A percentile compares a stretch with the other conserved stretches of the same genome.
Evolutionary conservation across 2,113 vertebrate genomes (phyloP).

Genomic region (Irena cyanogastra): DNA sequence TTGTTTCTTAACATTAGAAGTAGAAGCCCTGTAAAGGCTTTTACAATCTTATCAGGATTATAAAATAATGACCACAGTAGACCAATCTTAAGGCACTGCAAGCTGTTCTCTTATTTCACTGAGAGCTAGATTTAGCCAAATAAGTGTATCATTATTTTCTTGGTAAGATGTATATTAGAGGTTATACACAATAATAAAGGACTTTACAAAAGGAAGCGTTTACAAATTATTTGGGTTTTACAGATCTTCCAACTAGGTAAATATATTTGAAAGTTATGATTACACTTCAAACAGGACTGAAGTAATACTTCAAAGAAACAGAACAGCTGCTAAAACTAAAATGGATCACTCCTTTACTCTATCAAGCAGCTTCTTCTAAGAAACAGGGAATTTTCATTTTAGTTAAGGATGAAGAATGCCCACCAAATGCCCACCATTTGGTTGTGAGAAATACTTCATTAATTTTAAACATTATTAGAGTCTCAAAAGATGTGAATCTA

Average conservation of each 20-base stretch:
- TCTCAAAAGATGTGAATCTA: neutral
- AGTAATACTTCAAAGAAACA: neutral
- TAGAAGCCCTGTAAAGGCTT: neutral
- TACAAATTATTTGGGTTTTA: neutral
- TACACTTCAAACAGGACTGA: neutral
- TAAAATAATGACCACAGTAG: neutral
- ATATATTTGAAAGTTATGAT: neutral
- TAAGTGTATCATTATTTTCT: neutral
- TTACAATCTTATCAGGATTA: neutral
- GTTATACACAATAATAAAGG: neutral
- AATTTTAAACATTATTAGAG: neutral
- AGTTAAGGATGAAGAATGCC: fast-evolving
- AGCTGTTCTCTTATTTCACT: neutral
- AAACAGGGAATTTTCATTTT: neutral
- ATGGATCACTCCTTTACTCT: neutral
- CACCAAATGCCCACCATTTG: neutral
- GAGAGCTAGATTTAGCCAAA: neutral
- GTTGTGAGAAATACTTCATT: neutral
- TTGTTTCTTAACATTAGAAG: neutral
- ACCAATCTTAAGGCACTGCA: neutral
- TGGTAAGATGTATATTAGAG: neutral
- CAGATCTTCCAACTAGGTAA: neutral
- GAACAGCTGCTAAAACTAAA: neutral
- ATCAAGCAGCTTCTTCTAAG: neutral
- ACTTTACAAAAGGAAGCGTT: neutral